Evolutionary conservation across 2,888 invertebrate species (phyloP).

Genomic region (Aspidiotus rigidus): DNA sequence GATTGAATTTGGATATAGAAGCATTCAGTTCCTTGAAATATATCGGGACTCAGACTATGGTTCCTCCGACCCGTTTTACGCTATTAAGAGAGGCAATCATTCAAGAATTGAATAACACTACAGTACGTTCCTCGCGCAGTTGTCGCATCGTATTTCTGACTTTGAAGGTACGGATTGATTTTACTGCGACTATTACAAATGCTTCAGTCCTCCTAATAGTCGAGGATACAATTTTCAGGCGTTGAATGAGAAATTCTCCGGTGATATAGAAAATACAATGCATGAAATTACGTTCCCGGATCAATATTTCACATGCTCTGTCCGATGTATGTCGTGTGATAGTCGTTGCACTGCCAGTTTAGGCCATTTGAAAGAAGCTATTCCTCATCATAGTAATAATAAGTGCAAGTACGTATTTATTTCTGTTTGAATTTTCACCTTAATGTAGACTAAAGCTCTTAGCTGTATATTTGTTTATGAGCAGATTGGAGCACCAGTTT

Average conservation of each 20-base stretch:
- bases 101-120: conserved; percentile 57
- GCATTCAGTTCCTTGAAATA: conserved; percentile 64
- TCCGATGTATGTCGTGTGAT: conserved; percentile 60
- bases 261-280: conserved; percentile 52
- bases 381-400: conserved; percentile 48
- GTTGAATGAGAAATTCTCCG: conserved; percentile 65
- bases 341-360: conserved; percentile 55
- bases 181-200: no score
- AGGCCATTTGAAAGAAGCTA: conserved; percentile 56
- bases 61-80: conserved; percentile 52
- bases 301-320: conserved; percentile 67
- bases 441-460: no score
- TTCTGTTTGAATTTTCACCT: background rate
- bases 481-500: conserved; percentile 63
- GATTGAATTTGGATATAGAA: conserved; percentile 55
- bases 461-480: conserved; percentile 38
- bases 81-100: conserved; percentile 51
- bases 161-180: conserved; percentile 48
- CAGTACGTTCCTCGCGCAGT: conserved; percentile 59
- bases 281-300: conserved; percentile 61
- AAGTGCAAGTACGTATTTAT: conserved; percentile 42
- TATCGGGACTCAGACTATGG: conserved; percentile 52
- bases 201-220: no score
- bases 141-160: conserved; percentile 58
- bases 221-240: conserved; percentile 43